These are phyloP conservation scores for Galbula dea DNA, from an alignment of 2,113 vertebrate genomes.

Conservation along the genomic window DNA sequence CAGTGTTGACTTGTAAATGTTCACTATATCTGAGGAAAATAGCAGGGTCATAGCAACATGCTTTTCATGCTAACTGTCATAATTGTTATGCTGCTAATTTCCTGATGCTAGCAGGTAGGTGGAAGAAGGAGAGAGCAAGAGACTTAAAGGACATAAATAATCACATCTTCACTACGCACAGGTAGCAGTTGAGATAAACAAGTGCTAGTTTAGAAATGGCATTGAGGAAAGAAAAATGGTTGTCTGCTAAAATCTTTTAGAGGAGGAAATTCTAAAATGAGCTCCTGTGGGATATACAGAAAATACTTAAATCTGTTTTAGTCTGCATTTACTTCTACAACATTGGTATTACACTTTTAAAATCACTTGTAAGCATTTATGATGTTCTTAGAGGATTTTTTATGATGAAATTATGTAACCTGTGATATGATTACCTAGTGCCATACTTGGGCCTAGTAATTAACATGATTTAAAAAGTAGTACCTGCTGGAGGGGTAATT, in stretches of 20 bases:
- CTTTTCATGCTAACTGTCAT: neutral
- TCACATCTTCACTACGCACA: neutral
- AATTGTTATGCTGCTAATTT: neutral
- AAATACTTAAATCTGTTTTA: neutral
- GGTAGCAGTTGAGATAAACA: neutral
- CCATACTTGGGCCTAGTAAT: neutral
- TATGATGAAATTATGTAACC: neutral
- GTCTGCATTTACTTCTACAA: neutral
- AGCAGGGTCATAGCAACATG: neutral
- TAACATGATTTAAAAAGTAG: neutral
- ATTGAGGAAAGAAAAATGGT: neutral
- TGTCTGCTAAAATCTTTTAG: neutral
- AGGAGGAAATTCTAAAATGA: neutral
- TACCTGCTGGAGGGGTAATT: neutral
- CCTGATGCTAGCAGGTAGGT: neutral
- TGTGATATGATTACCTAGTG: neutral
- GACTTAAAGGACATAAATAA: neutral
- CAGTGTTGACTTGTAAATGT: slow-evolving; percentile 5
- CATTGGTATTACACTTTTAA: neutral
- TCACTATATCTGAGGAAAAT: neutral
- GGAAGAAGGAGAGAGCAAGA: neutral
- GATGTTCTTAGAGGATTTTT: neutral
- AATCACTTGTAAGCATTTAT: neutral
- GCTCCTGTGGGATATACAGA: neutral
- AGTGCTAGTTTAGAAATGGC: neutral